Evolutionary conservation across 1,140 invertebrate genomes (phyloP).

Genomic region (Papilio aristodemus): DNA sequence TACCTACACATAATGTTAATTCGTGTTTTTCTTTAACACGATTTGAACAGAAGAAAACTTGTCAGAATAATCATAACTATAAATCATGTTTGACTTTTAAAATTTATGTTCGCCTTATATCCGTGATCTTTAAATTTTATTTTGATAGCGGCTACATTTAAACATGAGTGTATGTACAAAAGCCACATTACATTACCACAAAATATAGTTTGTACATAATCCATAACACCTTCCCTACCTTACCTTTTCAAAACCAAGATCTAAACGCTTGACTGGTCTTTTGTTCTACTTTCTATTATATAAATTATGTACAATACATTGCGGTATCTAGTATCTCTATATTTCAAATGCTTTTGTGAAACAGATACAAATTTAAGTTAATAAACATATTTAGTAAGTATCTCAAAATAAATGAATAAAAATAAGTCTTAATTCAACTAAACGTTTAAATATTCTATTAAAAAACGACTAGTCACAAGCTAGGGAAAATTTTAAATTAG

Average conservation of each 20-base stretch:
- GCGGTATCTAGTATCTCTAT: too few species aligned
- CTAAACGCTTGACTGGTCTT: too few species aligned
- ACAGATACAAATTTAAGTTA: too few species aligned
- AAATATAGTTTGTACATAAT: too few species aligned
- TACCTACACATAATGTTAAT: constrained; percentile 4
- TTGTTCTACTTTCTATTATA: too few species aligned
- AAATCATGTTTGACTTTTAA: constrained; percentile 15
- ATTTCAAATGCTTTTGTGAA: too few species aligned
- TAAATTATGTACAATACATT: too few species aligned
- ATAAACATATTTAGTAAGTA: too few species aligned
- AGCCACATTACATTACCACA: too few species aligned
- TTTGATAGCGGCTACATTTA: constrained; percentile 1
- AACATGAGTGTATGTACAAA: neutral
- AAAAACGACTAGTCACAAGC: constrained; percentile 3
- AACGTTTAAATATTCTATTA: neutral
- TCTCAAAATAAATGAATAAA: neutral
- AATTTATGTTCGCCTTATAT: neutral
- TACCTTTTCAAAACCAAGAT: too few species aligned
- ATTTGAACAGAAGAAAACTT: constrained; percentile 11
- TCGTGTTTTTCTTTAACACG: constrained; percentile 1
- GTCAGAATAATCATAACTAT: constrained; percentile 1
- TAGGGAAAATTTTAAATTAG: constrained; percentile 4
- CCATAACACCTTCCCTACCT: too few species aligned
- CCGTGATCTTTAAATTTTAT: neutral
- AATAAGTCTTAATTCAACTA: neutral